phyloP scores from a whole-genome alignment of 2,888 invertebrate genomes.

The Parasteatoda lunata region DNA sequence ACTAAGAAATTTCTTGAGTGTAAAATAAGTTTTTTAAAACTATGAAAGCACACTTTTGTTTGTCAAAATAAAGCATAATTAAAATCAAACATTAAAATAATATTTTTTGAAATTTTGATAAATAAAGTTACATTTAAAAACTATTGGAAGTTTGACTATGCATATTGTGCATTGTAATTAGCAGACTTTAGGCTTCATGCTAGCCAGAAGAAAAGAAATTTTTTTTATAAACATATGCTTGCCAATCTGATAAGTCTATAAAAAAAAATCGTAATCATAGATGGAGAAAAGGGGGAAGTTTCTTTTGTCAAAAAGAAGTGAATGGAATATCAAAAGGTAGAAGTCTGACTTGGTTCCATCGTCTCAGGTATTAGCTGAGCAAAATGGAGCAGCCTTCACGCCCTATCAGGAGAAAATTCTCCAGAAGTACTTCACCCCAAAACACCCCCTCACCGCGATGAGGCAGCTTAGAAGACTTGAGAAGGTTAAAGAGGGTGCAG shows the following conservation, averaged over 20 bases:
- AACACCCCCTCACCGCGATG: neutral
- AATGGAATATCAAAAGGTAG: neutral
- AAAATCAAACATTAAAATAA: too few relatives aligned
- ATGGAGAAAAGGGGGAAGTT: neutral
- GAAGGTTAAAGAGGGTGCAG: neutral
- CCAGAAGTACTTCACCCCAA: neutral
- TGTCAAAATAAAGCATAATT: too few relatives aligned
- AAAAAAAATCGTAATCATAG: neutral
- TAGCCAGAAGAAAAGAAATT: neutral
- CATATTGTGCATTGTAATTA: too few relatives aligned
- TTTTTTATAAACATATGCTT: neutral
- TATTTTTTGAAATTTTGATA: too few relatives aligned
- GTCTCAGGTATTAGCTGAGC: neutral
- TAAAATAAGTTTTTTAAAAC: too few relatives aligned
- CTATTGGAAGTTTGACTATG: too few relatives aligned
- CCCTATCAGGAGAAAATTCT: neutral
- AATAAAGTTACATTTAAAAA: too few relatives aligned
- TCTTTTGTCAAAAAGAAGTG: neutral
- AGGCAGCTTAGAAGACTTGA: neutral
- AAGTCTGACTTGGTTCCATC: neutral
- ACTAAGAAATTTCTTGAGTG: too few relatives aligned
- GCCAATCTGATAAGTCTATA: neutral
- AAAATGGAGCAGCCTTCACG: neutral
- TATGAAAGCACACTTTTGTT: too few relatives aligned
- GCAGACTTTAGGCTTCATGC: neutral